Base-by-base conservation (phyloP, 2,113 vertebrate species). In the Colossoma macropomum region DNA sequence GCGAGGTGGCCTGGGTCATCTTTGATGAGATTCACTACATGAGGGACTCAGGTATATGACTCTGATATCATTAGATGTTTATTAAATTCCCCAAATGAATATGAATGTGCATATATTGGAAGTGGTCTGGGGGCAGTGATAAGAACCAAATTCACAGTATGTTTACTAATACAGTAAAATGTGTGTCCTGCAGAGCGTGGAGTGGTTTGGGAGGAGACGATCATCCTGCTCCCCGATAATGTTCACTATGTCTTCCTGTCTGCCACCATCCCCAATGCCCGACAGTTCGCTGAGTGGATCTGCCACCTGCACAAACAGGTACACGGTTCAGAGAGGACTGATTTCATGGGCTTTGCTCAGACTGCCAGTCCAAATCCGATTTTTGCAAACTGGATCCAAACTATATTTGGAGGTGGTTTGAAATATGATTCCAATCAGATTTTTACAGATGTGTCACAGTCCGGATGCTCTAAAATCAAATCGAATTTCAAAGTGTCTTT, bases 1-100 rank as follows among this genome's bases (percentile, higher is more conserved):
- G 98, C 85, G 98, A 99, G 90, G 96, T 99, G 0, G 97, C 96
- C 0, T 99, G 98, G 98, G 98, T 99, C 70, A 85, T 99, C 88
- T 99, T 99, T 93, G 98, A 99, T 88, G 98, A 99, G 94, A 99
- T 99, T 86, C 98, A 99, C 91, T 99, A 99, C 90, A 99, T 99
- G 98, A 98, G 98, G 93, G 98, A 99, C 89, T 90, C 96, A 88
- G 98, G 98, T 98, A 30, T 16, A 92, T 84, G 19, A 28, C 28
- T 73, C 15, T 63, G 21, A 56, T 28, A 52, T 52, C 50, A 17
- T 2, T 50, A 50, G 48, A 50, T 15, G 50, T 1, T 52, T 2
- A 3, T 52, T 52, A 45, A 45, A 45, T 45, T 45, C 9, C 41
- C 7, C 34, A 6, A 45, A 11, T 45, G 5, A 8, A 1, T 45